Conservation (phyloP, 2,888 invertebrate species). For the Drosophila algonquin region DNA sequence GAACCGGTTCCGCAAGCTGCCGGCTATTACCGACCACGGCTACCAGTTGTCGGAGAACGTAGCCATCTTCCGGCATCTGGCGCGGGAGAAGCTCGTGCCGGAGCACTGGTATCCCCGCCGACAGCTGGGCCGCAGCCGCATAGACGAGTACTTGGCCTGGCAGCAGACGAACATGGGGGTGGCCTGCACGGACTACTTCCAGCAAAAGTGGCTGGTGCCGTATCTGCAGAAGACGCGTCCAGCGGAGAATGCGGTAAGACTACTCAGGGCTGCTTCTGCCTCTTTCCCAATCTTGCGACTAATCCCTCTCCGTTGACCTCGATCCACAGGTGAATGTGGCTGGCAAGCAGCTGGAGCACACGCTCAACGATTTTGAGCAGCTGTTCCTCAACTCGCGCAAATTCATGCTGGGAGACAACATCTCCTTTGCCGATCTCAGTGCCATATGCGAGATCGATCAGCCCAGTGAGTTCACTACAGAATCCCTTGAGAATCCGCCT, state of each 20-base stretch:
- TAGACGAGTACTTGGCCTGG: slow-evolving; percentile 91
- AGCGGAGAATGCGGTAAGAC: slow-evolving; percentile 83
- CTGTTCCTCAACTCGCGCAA: slow-evolving; percentile 84
- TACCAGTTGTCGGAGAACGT: slow-evolving; percentile 88
- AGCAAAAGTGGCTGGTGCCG: slow-evolving; percentile 85
- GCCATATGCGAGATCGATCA: slow-evolving; percentile 92
- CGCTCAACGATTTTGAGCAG: slow-evolving; percentile 86
- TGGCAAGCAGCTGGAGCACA: slow-evolving; percentile 85
- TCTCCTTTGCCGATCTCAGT: slow-evolving; percentile 90
- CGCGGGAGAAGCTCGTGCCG: slow-evolving; percentile 85
- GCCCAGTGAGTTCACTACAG: slow-evolving; percentile 85
- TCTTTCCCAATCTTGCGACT: background rate
- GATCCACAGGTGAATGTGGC: slow-evolving; percentile 70
- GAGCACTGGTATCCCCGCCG: slow-evolving; percentile 89
- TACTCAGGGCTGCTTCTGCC: background rate
- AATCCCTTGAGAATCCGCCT: background rate
- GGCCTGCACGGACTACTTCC: slow-evolving; percentile 86
- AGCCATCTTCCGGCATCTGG: slow-evolving; percentile 88
- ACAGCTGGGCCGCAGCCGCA: slow-evolving; percentile 86
- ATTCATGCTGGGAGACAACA: slow-evolving; percentile 86
- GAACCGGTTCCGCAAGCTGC: slow-evolving; percentile 87
- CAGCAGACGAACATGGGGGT: slow-evolving; percentile 88
- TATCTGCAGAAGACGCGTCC: slow-evolving; percentile 84
- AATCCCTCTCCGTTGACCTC: background rate
- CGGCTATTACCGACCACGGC: slow-evolving; percentile 88